Percentiles rank a stretch among this genome's conserved stretches.
These are phyloP conservation scores for Periophthalmus magnuspinnatus DNA, from an alignment of 2,797 vertebrate species.

Conservation along the genomic window DNA sequence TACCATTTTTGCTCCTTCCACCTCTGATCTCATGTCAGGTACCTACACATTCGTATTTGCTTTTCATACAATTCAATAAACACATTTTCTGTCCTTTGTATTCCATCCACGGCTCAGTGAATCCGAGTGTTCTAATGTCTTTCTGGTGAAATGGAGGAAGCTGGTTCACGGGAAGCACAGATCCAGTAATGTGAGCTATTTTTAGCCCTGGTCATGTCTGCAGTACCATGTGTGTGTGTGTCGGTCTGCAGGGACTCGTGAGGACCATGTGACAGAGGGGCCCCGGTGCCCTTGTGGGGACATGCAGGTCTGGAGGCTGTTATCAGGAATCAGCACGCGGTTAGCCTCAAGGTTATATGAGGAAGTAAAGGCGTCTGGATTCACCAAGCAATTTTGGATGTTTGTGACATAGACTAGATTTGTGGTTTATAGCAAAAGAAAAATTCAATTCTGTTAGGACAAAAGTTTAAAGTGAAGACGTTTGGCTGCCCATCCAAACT, in stretches of 20 bases:
- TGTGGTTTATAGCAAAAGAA: too few relatives aligned
- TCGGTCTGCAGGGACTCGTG: constrained; percentile 18
- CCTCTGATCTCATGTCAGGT: neutral
- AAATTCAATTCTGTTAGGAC: too few relatives aligned
- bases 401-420: neutral
- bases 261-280: constrained; percentile 14
- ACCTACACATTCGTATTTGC: neutral
- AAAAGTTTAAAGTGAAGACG: too few relatives aligned
- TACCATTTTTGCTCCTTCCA: too few relatives aligned
- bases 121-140: constrained; percentile 33
- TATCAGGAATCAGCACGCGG: neutral
- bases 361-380: constrained; percentile 5
- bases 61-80: neutral
- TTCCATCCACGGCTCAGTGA: constrained; percentile 33
- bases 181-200: constrained; percentile 72
- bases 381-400: neutral
- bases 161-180: constrained; percentile 54
- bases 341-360: neutral
- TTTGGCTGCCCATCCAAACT: too few relatives aligned
- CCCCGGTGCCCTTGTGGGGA: constrained; percentile 4
- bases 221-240: constrained; percentile 22
- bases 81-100: constrained; percentile 20
- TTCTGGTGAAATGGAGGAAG: constrained; percentile 46
- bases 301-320: neutral
- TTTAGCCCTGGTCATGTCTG: constrained; percentile 61